phyloP scores from a whole-genome alignment of 2,113 vertebrate species.

The Ptyas mucosa region DNA sequence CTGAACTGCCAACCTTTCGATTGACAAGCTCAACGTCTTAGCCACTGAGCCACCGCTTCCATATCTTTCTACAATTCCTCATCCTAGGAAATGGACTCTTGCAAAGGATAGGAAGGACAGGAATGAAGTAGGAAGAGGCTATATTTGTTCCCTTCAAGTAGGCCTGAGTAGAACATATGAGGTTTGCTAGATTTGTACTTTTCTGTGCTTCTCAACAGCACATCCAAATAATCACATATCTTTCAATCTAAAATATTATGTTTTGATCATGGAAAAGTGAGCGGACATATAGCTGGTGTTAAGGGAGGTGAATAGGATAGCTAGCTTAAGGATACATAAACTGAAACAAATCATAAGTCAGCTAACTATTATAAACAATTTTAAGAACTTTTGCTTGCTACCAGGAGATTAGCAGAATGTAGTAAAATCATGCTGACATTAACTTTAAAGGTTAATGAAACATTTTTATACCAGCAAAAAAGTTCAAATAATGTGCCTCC shows the following conservation, averaged over 20 bases:
- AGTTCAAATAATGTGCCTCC: conserved; percentile 31
- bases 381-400: conserved; percentile 33
- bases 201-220: background rate
- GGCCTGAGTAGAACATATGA: background rate
- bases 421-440: conserved; percentile 35
- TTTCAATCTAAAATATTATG: background rate
- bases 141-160: background rate
- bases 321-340: background rate
- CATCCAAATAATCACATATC: background rate
- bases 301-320: background rate
- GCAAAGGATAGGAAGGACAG: background rate
- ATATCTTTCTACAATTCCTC: background rate
- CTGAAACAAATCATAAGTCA: background rate
- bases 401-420: conserved; percentile 26
- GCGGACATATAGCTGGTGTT: background rate
- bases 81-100: background rate
- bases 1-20: too few species aligned
- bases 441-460: conserved; percentile 50
- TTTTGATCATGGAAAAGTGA: background rate
- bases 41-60: too few species aligned
- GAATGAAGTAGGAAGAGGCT: background rate
- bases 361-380: background rate
- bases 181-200: background rate
- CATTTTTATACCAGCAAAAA: conserved; percentile 33
- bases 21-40: too few species aligned